These are phyloP conservation scores for Cheumatopsyche charites DNA, from an alignment of 1,140 invertebrate genomes.

Conservation along the genomic window DNA sequence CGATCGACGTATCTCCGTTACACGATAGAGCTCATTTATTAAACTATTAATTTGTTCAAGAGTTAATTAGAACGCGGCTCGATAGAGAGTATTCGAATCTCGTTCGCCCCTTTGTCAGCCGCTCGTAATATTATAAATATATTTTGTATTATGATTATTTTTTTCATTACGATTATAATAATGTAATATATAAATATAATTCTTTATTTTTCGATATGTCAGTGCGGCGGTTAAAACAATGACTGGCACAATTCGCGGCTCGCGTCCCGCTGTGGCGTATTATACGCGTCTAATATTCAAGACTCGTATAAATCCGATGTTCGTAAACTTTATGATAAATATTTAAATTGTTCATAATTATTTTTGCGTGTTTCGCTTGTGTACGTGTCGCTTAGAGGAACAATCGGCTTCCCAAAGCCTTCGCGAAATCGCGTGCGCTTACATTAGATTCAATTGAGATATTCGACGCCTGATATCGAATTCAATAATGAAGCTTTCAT, in stretches of 20 bases:
- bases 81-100: too few species aligned
- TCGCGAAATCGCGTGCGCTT: too few species aligned
- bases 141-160: conserved; percentile 17
- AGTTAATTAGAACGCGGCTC: conserved; percentile 7
- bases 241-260: conserved; percentile 47
- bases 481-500: too few species aligned
- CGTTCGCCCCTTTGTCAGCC: too few species aligned
- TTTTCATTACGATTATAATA: conserved; percentile 8
- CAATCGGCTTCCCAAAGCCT: too few species aligned
- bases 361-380: conserved; percentile 4
- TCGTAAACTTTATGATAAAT: conserved; percentile 29
- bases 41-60: conserved; percentile 23
- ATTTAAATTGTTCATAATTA: conserved; percentile 16
- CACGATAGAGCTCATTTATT: conserved; percentile 9
- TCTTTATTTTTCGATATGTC: conserved; percentile 39
- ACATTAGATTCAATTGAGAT: too few species aligned
- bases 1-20: conserved; percentile 7
- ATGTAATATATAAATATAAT: conserved; percentile 32
- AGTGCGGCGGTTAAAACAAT: conserved; percentile 47
- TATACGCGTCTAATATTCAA: conserved; percentile 32
- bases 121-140: background rate
- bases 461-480: too few species aligned
- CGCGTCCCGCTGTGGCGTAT: conserved; percentile 46
- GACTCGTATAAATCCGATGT: conserved; percentile 21
- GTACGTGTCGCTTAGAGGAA: too few species aligned